Conservation (phyloP, 23 tunicate species). For the Ascidia mentula region DNA sequence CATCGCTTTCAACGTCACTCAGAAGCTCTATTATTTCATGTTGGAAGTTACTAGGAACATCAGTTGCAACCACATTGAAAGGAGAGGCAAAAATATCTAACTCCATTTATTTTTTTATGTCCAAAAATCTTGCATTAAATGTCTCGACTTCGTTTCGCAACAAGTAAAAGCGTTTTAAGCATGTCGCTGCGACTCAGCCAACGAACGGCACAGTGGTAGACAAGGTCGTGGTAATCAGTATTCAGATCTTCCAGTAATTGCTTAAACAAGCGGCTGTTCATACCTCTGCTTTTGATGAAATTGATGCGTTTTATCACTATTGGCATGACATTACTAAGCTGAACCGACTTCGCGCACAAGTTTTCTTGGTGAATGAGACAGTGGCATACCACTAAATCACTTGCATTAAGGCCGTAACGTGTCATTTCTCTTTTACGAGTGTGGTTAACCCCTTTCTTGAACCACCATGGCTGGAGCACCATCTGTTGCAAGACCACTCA, state of each 20-base stretch:
- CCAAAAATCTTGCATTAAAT: conserved; percentile 58
- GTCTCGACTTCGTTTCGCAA: conserved; percentile 23
- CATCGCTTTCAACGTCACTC: conserved; percentile 32
- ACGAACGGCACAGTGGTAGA: conserved; percentile 57
- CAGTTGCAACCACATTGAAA: conserved; percentile 50
- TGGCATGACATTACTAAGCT: conserved; percentile 52
- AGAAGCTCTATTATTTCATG: conserved; percentile 22
- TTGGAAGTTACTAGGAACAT: conserved; percentile 42
- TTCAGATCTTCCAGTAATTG: conserved; percentile 45
- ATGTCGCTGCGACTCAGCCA: conserved; percentile 58
- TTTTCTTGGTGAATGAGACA: conserved; percentile 51
- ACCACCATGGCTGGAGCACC: conserved; percentile 78
- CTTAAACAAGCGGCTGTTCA: conserved; percentile 65
- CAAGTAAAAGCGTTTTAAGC: conserved; percentile 29
- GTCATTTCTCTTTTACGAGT: conserved; percentile 62
- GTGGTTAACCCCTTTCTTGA: conserved; percentile 51
- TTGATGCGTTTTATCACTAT: conserved; percentile 54
- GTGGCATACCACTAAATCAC: conserved; percentile 38
- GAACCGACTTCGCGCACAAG: conserved; percentile 67
- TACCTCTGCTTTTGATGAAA: conserved; percentile 68
- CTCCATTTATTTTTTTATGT: conserved; percentile 63
- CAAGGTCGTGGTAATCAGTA: conserved; percentile 46
- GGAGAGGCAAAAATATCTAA: conserved; percentile 56
- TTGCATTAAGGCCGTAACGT: conserved; percentile 49
- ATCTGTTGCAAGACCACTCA: conserved; percentile 58